Evolutionary conservation across 1,140 invertebrate genomes (phyloP), one percentile per base, ranked within the genome.

Genomic region (Drosophila ananassae): DNA sequence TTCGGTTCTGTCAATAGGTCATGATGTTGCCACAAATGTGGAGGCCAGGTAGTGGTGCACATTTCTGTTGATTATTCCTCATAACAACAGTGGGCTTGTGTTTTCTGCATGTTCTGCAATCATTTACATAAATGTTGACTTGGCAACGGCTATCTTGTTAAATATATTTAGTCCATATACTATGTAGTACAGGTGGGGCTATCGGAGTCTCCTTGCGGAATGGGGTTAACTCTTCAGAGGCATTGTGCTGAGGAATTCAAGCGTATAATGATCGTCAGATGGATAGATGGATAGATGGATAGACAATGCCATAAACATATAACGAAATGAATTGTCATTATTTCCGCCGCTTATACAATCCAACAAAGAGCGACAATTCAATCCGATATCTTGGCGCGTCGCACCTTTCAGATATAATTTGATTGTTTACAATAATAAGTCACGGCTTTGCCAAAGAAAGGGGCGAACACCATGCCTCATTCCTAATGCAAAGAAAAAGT

Each of bases 231-330:
- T 69, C 66, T 69, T 69, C 62, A 67, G 63, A 30, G 51, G 64
- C 44, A 64, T 79, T 63, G 72, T 75, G 61, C 50, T 62, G 61
- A 79, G 77, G 63, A 58, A 84, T 73, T 75, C 71, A 84, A 83
- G 82, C 72, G 77, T 63, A 62, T 75, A 72, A 84, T 79, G 69
- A 84, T 76, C 62, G 72, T 73, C 71, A 54, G 52, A 62, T 52
- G 69, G 67, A 55, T 73, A 50, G 52, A 62, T 52, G 69, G 67
- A 55, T 73, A 50, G 50, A 73, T 54, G 66, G 50, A 63, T 46
- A 80, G 79, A 80, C 80, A 84, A 87, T 76, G 68, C 80, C 77
- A 85, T 84, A 87, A 77, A 77, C 62, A 58, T 28, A 28, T 6
- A 28, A 28, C 34, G 32, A 74, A 87, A 77, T 69, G 64, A 76